Evolutionary conservation across 2,888 invertebrate genomes (phyloP).

Genomic region (Scaptomyza polygonia): DNA sequence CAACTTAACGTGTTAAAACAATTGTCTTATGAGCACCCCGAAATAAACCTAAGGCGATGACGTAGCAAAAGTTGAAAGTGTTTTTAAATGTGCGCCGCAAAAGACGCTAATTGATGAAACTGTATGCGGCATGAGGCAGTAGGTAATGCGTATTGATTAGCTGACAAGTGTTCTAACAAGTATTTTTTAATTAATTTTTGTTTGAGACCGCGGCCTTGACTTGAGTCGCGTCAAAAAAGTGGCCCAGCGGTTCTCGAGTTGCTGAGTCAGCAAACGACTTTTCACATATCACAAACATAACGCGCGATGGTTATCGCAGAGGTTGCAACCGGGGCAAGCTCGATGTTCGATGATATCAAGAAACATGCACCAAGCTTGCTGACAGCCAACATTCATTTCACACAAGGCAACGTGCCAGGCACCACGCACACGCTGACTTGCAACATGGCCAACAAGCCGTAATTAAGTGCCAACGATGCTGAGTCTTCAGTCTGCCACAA

Average conservation of each 20-base stretch:
- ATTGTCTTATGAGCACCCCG: conserved; percentile 34
- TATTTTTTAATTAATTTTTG: not conserved
- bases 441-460: conserved; percentile 71
- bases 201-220: conserved; percentile 37
- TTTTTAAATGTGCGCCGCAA: conserved; percentile 47
- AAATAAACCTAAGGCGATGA: conserved; percentile 45
- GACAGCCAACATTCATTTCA: conserved; percentile 74
- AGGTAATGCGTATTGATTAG: conserved; percentile 43
- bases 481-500: conserved; percentile 8
- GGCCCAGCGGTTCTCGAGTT: conserved; percentile 3
- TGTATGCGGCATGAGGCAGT: conserved; percentile 25
- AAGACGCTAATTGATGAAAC: conserved; percentile 50
- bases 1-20: conserved; percentile 65
- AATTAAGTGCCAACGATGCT: conserved; percentile 63
- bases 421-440: conserved; percentile 66
- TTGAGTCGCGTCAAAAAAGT: conserved; percentile 18
- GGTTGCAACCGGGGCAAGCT: conserved; percentile 41
- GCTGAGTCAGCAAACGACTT: conserved; percentile 51
- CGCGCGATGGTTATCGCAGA: conserved; percentile 43
- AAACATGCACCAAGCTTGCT: conserved; percentile 65
- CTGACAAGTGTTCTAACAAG: conserved; percentile 42
- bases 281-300: conserved; percentile 51
- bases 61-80: conserved; percentile 64
- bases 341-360: conserved; percentile 73
- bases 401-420: conserved; percentile 54